These are phyloP conservation scores for Tachysurus vachellii DNA, from an alignment of 2,113 vertebrate genomes.

Conservation along the genomic window DNA sequence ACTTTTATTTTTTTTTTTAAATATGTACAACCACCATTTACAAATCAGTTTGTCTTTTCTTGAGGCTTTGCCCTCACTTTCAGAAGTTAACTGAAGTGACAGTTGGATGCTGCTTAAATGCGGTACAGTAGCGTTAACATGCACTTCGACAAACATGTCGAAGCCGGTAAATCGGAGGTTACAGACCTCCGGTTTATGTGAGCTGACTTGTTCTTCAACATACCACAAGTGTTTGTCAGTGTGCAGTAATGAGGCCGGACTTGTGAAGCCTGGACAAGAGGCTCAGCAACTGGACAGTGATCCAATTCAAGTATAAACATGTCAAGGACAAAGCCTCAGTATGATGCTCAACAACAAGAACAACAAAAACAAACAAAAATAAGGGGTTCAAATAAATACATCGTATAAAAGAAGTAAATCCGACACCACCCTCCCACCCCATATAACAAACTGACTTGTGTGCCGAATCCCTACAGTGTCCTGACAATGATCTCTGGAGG, in stretches of 20 bases:
- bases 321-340: slow-evolving; percentile 52
- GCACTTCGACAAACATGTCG: slow-evolving; percentile 28
- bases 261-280: slow-evolving; percentile 14
- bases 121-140: slow-evolving; percentile 42
- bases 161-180: slow-evolving; percentile 32
- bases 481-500: slow-evolving; percentile 25
- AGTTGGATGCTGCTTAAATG: slow-evolving; percentile 29
- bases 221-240: slow-evolving; percentile 33
- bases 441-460: slow-evolving; percentile 33
- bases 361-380: not conserved
- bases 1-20: slow-evolving; percentile 57
- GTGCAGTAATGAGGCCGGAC: slow-evolving; percentile 37
- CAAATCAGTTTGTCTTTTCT: slow-evolving; percentile 60
- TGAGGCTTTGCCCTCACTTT: slow-evolving; percentile 21
- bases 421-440: slow-evolving; percentile 29
- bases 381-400: slow-evolving; percentile 69
- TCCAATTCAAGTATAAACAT: slow-evolving; percentile 63
- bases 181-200: slow-evolving; percentile 24
- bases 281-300: slow-evolving; percentile 39
- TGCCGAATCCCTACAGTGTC: slow-evolving; percentile 28
- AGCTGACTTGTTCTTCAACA: slow-evolving; percentile 39
- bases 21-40: slow-evolving; percentile 71
- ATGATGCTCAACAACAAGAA: slow-evolving; percentile 59
- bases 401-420: slow-evolving; percentile 62
- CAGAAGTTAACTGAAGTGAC: slow-evolving; percentile 30